Evolutionary conservation across 2,888 invertebrate genomes (phyloP).

Genomic region (Drosophila anceps): DNA sequence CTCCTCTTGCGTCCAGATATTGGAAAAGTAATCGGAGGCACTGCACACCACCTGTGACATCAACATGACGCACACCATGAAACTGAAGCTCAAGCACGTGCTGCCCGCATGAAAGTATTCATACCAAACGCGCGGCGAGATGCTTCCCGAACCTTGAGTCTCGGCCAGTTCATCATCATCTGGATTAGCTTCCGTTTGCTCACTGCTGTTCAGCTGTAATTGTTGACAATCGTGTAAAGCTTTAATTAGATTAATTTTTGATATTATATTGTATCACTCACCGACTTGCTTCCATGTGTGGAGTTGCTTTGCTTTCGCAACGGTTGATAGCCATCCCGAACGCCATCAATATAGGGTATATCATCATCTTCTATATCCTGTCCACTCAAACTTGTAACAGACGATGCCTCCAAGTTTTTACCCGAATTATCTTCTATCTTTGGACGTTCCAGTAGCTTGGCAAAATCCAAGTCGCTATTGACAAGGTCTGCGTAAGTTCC

Average conservation of each 20-base stretch:
- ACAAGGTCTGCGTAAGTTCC: slow-evolving; percentile 86
- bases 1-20: slow-evolving; percentile 87
- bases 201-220: slow-evolving; percentile 73
- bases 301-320: slow-evolving; percentile 71
- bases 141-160: slow-evolving; percentile 84
- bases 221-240: not conserved
- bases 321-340: slow-evolving; percentile 79
- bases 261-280: slow-evolving; percentile 26
- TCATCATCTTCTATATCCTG: slow-evolving; percentile 80
- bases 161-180: slow-evolving; percentile 83
- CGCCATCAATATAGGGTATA: slow-evolving; percentile 85
- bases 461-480: slow-evolving; percentile 86
- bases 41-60: slow-evolving; percentile 87
- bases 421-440: slow-evolving; percentile 61
- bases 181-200: slow-evolving; percentile 58
- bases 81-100: slow-evolving; percentile 85
- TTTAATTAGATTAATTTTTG: not conserved
- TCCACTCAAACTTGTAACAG: slow-evolving; percentile 28
- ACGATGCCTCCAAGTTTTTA: slow-evolving; percentile 19
- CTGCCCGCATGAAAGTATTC: slow-evolving; percentile 86
- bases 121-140: slow-evolving; percentile 85
- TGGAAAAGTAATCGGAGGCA: slow-evolving; percentile 88
- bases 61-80: slow-evolving; percentile 86
- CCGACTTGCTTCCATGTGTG: slow-evolving; percentile 80
- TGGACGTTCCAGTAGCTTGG: slow-evolving; percentile 85